These are phyloP conservation scores for Drosophila mulleri DNA, from an alignment of 2,888 invertebrate species.

Conservation along the genomic window DNA sequence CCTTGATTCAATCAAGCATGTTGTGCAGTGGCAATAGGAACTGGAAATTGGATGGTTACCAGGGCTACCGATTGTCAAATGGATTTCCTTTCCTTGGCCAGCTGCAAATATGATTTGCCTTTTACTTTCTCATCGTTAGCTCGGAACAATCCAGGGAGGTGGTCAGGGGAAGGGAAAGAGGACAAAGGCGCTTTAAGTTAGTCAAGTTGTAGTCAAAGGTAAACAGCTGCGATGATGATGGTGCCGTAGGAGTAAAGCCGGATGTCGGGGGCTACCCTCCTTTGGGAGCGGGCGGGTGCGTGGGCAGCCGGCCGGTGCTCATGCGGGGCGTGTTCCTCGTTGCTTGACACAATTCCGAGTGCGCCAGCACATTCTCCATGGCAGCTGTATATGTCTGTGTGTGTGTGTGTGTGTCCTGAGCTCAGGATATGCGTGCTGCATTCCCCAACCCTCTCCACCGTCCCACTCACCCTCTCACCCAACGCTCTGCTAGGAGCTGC, in stretches of 20 bases:
- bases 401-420: background rate
- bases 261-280: background rate
- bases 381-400: background rate
- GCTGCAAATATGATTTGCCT: slow-evolving; percentile 8
- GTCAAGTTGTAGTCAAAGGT: background rate
- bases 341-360: slow-evolving; percentile 11
- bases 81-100: background rate
- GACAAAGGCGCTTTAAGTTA: background rate
- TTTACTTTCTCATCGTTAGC: slow-evolving; percentile 2
- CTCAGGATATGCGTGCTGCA: slow-evolving; percentile 9
- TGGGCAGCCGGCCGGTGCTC: slow-evolving; percentile 1
- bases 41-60: slow-evolving; percentile 10
- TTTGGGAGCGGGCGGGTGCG: background rate
- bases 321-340: slow-evolving; percentile 9
- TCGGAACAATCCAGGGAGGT: too few relatives aligned
- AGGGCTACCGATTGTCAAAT: slow-evolving; percentile 13
- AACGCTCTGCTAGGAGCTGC: background rate
- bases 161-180: background rate
- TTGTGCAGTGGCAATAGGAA: background rate
- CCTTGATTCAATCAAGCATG: background rate
- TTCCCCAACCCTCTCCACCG: background rate
- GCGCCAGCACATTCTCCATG: background rate
- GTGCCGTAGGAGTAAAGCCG: background rate
- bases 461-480: background rate
- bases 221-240: background rate